Evolutionary conservation across 35 echinoderm and acorn worm genomes (phyloP), one percentile per base, ranked within the genome.

Genomic region (Eucidaris tribuloides): DNA sequence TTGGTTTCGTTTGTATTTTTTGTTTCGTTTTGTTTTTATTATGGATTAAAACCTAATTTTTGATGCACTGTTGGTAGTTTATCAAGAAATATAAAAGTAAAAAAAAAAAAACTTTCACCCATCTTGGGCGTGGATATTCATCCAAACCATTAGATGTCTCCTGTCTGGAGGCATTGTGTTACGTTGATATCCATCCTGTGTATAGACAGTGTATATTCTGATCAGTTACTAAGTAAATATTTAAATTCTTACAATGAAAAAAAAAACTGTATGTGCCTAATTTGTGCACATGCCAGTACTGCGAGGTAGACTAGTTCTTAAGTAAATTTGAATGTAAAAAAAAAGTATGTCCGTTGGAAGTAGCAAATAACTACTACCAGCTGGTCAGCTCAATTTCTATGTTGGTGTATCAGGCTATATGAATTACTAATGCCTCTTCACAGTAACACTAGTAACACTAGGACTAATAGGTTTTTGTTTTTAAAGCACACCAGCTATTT

Each of bases 171-270:
- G 7, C 68, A 27, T 74, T 36, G 68, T n/a, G n/a, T n/a, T n/a
- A n/a, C n/a, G n/a, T n/a, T n/a, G n/a, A n/a, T n/a, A n/a, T 64
- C 68, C 68, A 74, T 44, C 68, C 68, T 43, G 38, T 74, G 68
- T 74, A 74, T 74, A 74, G 68, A 74, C 68, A 74, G 68, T 74
- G 68, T 74, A 74, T 74, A 74, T 74, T 74, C 68, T 74, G 68
- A 74, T 40, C 68, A 42, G 68, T 74, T 74, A 44, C 40, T n/a
- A 74, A 74, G 68, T 74, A 36, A 74, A 74, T 74, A 74, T 74
- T 74, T 43, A 44, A 74, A 74, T 74, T 74, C 68, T 74, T 74
- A 74, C 68, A 74, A 74, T 74, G 68, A 74, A 31, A 64, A 64
- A 64, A 64, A 68, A 68, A 74, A 74, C 68, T 74, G 68, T 74